phyloP scores from a whole-genome alignment of 2,888 invertebrate species.

The Luperina testacea region DNA sequence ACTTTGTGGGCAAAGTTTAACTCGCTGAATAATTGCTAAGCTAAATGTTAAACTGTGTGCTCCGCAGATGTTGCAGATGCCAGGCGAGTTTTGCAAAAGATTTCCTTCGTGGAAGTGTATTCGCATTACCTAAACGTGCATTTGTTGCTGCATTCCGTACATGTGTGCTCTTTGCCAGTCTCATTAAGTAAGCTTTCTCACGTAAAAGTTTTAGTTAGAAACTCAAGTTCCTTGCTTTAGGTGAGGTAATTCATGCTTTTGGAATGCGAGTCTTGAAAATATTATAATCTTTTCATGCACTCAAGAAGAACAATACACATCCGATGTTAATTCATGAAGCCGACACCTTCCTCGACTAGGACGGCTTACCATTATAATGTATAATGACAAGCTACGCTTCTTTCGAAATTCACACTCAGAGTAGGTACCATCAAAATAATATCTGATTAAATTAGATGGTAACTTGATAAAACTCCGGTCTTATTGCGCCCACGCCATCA shows the following conservation, averaged over 20 bases:
- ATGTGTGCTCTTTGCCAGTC: constrained; percentile 19
- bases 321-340: constrained; percentile 68
- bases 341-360: constrained; percentile 70
- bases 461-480: constrained; percentile 70
- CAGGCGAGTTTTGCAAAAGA: constrained; percentile 59
- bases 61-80: constrained; percentile 66
- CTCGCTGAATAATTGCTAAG: constrained; percentile 78
- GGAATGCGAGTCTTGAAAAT: constrained; percentile 10
- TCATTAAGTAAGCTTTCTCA: constrained; percentile 12
- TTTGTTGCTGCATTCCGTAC: constrained; percentile 22
- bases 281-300: constrained; percentile 8
- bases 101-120: constrained; percentile 53
- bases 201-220: constrained; percentile 8
- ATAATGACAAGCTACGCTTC: constrained; percentile 71
- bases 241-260: constrained; percentile 1
- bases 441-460: constrained; percentile 73
- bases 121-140: constrained; percentile 35
- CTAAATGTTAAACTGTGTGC: constrained; percentile 70
- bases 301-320: constrained; percentile 59
- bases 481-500: constrained; percentile 70
- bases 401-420: constrained; percentile 68
- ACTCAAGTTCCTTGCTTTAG: not conserved
- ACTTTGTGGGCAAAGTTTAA: constrained; percentile 75
- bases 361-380: constrained; percentile 70
- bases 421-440: constrained; percentile 71